Percentiles rank a stretch among this genome's conserved stretches.
Conservation (phyloP, 1,140 invertebrate genomes). For the Himalopsyche phryganea region DNA sequence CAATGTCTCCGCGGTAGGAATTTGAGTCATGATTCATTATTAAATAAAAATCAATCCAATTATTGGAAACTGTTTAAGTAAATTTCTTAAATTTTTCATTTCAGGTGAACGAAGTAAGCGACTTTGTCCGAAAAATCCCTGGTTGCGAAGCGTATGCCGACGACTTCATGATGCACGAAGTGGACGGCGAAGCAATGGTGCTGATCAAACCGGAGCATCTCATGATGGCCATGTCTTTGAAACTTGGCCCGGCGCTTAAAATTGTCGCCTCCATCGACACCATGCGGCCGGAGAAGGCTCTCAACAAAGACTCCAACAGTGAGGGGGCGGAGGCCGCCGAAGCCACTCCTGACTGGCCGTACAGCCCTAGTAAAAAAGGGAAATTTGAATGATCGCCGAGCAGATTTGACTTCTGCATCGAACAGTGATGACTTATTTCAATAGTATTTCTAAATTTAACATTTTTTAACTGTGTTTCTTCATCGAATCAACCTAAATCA, state of each 20-base stretch:
- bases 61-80: too few species aligned
- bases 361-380: constrained; percentile 23
- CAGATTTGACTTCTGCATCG: too few species aligned
- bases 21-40: too few species aligned
- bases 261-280: constrained; percentile 85
- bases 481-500: too few species aligned
- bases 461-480: too few species aligned
- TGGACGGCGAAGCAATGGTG: constrained; percentile 91
- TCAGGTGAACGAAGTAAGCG: constrained; percentile 70
- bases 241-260: constrained; percentile 91
- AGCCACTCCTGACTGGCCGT: constrained; percentile 11
- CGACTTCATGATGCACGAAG: constrained; percentile 92
- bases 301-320: constrained; percentile 28
- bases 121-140: constrained; percentile 82
- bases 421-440: too few species aligned
- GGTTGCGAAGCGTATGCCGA: constrained; percentile 92
- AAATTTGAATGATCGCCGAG: constrained; percentile 11
- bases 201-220: constrained; percentile 93
- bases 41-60: too few species aligned
- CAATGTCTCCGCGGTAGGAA: too few species aligned
- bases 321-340: constrained; percentile 13
- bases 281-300: constrained; percentile 61
- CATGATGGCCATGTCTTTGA: constrained; percentile 92
- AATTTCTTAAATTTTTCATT: too few species aligned
- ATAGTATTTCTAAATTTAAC: too few species aligned